A percentile compares a stretch with the other conserved stretches of the same genome.
Evolutionary conservation across 2,888 invertebrate genomes (phyloP).

Genomic region (Shargacucullia verbasci): DNA sequence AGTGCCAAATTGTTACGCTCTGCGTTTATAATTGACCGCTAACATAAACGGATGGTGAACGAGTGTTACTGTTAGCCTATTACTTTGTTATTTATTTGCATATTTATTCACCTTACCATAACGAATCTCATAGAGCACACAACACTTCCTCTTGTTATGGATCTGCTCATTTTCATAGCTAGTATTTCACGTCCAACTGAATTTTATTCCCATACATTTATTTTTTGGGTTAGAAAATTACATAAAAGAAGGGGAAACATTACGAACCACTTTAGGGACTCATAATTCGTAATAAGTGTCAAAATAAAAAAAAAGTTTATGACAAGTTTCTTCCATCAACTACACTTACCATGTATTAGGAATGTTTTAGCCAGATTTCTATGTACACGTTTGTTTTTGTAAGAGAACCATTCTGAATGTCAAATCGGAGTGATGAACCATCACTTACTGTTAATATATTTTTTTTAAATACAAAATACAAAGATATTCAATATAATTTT

Average conservation of each 20-base stretch:
- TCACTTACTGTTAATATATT: no score
- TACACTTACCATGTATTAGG: conserved; percentile 26
- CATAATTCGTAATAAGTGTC: conserved; percentile 53
- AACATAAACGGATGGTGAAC: conserved; percentile 29
- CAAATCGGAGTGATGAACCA: background rate
- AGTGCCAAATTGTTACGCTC: conserved; percentile 46
- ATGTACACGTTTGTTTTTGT: conserved; percentile 2
- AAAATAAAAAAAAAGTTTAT: conserved; percentile 48
- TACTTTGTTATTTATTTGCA: background rate
- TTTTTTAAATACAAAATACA: no score
- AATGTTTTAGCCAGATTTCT: conserved; percentile 14
- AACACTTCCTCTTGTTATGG: conserved; percentile 6
- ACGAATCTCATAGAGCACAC: conserved; percentile 3
- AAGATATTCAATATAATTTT: no score
- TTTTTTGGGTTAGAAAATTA: conserved; percentile 37
- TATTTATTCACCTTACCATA: background rate
- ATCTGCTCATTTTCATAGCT: conserved; percentile 22
- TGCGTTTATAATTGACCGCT: conserved; percentile 47
- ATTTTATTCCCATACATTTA: conserved; percentile 46
- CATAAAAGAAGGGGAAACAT: conserved; percentile 29
- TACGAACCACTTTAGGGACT: conserved; percentile 45
- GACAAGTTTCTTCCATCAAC: conserved; percentile 39
- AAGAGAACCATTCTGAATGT: background rate
- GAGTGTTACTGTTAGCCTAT: conserved; percentile 9
- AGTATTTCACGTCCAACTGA: conserved; percentile 38